Evolutionary conservation across 1,140 invertebrate species (phyloP), one percentile per base, ranked within the genome.

Genomic region (Sitodiplosis mosellana): DNA sequence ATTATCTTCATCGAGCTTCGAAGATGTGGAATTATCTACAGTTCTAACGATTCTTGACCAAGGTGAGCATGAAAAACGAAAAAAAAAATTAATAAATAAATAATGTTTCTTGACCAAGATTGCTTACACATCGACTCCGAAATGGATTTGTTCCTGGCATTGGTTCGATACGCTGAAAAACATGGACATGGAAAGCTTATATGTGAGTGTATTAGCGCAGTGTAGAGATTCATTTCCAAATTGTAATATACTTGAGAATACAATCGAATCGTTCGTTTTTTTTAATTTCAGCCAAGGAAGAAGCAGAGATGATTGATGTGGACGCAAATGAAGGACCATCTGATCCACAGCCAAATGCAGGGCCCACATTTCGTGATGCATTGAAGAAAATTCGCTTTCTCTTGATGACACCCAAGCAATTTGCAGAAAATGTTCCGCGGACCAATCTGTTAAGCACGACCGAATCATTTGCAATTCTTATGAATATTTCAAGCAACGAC

Each of bases 381-480:
- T 60, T 81, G 2, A 70, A 70, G 47, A 78, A 80, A 61, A 77
- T 83, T 44, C 68, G 81, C 19, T 87, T 87, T 62, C 67, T 87
- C 1, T 83, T 80, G 0, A 63, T 89, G 52, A 78, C 75, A 0
- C 76, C 82, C 1, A 74, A 83, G 55, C 77, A 87, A 66, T 88
- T 88, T 62, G 83, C 83, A 1, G 78, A 80, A 54, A 81, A 80
- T 0, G 79, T 82, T 3, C 83, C 78, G 0, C 68, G 74, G 17
- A 84, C 82, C 1, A 68, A 70, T 22, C 61, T 88, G 2, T 67
- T 89, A 11, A 74, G 75, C 0, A 74, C 80, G 59, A 70, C 81
- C 12, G 84, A 89, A 60, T 77, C 80, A n/a, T 78, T 85, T 53
- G 74, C 80, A 1, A 77, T 89, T 42, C 66, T 87, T 1, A 83